These are phyloP conservation scores for Micronycteris hirsuta DNA, from an alignment of 2,113 vertebrate genomes.

Conservation along the genomic window DNA sequence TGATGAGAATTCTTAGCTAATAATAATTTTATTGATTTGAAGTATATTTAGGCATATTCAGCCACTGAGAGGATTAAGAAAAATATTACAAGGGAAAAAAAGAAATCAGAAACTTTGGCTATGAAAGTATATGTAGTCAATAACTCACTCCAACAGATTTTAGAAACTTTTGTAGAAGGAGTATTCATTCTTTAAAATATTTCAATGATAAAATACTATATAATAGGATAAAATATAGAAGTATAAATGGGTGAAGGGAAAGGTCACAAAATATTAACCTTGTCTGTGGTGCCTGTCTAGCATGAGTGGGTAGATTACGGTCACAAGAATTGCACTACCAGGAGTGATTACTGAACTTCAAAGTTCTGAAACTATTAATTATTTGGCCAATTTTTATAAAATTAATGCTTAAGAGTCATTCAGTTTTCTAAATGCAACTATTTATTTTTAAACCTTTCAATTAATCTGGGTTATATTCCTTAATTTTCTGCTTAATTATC, in stretches of 20 bases:
- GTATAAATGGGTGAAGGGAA: neutral
- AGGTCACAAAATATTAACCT: neutral
- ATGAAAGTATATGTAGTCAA: neutral
- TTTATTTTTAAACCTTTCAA: constrained; percentile 4
- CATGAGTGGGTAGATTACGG: neutral
- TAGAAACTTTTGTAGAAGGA: constrained; percentile 13
- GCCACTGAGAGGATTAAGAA: neutral
- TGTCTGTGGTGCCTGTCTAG: neutral
- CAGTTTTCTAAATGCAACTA: neutral
- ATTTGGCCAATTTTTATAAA: neutral
- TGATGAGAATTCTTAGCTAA: neutral
- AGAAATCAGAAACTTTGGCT: neutral
- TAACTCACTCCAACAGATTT: neutral
- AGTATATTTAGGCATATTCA: neutral
- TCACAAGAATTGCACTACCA: neutral
- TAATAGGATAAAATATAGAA: neutral
- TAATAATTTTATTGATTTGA: neutral
- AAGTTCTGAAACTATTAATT: neutral
- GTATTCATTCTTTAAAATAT: neutral
- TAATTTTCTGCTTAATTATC: neutral
- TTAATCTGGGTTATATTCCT: neutral
- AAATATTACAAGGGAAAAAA: neutral
- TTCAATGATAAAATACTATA: neutral
- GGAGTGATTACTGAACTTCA: neutral
- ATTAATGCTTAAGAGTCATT: neutral